A percentile compares a stretch with the other conserved stretches of the same genome.
Conservation (phyloP, 2,888 invertebrate species). For the Strigamia transsilvanica region DNA sequence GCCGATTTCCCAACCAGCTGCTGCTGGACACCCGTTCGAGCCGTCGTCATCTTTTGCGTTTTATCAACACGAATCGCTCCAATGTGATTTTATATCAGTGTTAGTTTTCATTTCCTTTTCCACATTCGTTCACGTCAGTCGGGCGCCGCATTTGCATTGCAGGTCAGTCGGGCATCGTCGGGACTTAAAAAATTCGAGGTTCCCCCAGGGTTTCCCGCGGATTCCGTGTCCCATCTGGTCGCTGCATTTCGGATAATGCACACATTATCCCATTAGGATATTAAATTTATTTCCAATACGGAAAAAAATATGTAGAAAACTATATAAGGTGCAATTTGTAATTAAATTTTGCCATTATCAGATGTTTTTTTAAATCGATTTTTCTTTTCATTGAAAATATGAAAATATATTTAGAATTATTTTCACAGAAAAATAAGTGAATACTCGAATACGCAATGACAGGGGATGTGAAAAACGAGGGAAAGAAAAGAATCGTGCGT, state of each 20-base stretch:
- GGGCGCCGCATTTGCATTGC: conserved; percentile 14
- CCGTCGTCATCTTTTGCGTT: conserved; percentile 14
- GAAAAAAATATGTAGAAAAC: neutral
- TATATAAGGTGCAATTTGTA: neutral
- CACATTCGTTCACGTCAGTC: neutral
- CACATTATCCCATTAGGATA: neutral
- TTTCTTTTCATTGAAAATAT: neutral
- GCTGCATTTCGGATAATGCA: conserved; percentile 6
- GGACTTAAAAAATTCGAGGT: conserved; percentile 32
- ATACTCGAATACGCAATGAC: neutral
- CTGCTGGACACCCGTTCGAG: conserved; percentile 1
- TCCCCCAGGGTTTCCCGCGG: conserved; percentile 37
- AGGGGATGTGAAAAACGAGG: neutral
- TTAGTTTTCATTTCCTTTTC: neutral
- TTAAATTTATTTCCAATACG: neutral
- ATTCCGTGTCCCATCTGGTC: conserved; percentile 36
- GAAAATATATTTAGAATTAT: neutral
- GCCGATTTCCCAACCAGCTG: conserved; percentile 46
- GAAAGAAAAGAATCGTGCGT: neutral
- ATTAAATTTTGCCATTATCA: neutral
- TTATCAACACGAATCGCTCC: neutral
- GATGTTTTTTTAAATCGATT: neutral
- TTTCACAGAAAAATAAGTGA: neutral
- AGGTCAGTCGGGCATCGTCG: conserved; percentile 23
- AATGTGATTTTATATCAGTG: neutral